Conservation (phyloP, 2,888 invertebrate genomes). For the Campopleginae sp. region DNA sequence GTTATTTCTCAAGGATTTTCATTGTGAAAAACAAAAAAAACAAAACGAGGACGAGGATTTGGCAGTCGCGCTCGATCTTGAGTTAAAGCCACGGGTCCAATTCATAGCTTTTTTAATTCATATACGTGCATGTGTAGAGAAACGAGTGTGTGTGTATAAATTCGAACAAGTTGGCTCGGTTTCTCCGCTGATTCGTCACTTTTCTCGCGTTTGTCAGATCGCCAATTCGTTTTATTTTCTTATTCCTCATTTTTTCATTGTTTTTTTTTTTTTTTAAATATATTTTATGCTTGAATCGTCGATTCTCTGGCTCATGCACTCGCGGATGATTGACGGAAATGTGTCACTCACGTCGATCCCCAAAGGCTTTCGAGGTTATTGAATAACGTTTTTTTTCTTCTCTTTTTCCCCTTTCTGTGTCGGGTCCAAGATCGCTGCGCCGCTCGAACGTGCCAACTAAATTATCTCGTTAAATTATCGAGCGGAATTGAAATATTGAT, state of each 20-base stretch:
- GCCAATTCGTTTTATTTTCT: conserved; percentile 29
- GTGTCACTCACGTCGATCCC: conserved; percentile 35
- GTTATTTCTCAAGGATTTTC: not conserved
- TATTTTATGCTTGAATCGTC: conserved; percentile 9
- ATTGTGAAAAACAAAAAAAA: not conserved
- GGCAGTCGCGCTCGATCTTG: not conserved
- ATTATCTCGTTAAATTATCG: not conserved
- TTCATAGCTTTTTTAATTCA: not conserved
- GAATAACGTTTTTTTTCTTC: not conserved
- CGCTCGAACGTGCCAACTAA: not conserved
- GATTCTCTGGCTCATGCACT: conserved; percentile 22
- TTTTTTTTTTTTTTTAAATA: not conserved
- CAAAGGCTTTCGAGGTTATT: conserved; percentile 43
- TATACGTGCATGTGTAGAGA: not conserved
- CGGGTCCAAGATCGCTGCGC: not conserved
- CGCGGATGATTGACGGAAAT: conserved; percentile 51
- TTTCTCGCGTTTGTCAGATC: conserved; percentile 28
- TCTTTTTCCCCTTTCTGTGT: not conserved
- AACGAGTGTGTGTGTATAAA: not conserved
- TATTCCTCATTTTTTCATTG: not conserved
- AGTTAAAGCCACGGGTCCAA: not conserved
- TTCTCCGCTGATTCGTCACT: conserved; percentile 30
- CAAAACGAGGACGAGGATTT: not conserved
- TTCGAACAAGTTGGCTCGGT: conserved; percentile 1
- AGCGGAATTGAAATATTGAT: not conserved